Evolutionary conservation across 64 coral and sea anemone species (phyloP), one percentile per base, ranked within the genome.

Genomic region (Acropora yongei): DNA sequence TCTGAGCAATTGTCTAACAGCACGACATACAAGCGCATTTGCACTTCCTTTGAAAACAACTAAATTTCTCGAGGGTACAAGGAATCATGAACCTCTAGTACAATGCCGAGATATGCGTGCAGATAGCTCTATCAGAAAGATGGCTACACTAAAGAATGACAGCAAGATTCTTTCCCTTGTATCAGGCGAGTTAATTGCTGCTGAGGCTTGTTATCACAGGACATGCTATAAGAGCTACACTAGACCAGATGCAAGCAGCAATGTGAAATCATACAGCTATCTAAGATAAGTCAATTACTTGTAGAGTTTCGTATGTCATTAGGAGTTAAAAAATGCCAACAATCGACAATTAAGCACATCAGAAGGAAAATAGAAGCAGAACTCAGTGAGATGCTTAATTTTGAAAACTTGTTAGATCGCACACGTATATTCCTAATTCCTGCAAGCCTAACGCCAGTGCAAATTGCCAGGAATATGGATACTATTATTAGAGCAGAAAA

Each of bases 81-180:
- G 79, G 17, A 82, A 82, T 79, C 77, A 47, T 55, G 30, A 30
- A 30, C 30, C 30, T 30, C 30, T 30, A 30, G 30, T 30, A 30
- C 30, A 30, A 30, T 30, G 30, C 30, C 30, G 30, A 30, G 30
- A 30, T 30, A 30, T 30, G 30, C 30, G 30, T 30, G 30, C 30
- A 30, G 30, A 30, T 30, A 30, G 30, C 30, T 30, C 30, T 30
- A 30, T 30, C 30, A 78, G 76, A 71, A 71, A 71, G 68, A 16
- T 71, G n/a, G 1, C 6, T 71, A 71, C 68, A 11, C 68, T 18
- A 71, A 71, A 71, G 68, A 71, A 71, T 71, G 68, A 71, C 14
- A 71, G 68, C 68, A 71, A 78, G 57, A 93, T 93, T 57, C 61
- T 93, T 47, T 76, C 85, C 8, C 79, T 88, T n/a, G 84, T 88